phyloP scores from a whole-genome alignment of 2,113 vertebrate species.

The Nerophis lumbriciformis region DNA sequence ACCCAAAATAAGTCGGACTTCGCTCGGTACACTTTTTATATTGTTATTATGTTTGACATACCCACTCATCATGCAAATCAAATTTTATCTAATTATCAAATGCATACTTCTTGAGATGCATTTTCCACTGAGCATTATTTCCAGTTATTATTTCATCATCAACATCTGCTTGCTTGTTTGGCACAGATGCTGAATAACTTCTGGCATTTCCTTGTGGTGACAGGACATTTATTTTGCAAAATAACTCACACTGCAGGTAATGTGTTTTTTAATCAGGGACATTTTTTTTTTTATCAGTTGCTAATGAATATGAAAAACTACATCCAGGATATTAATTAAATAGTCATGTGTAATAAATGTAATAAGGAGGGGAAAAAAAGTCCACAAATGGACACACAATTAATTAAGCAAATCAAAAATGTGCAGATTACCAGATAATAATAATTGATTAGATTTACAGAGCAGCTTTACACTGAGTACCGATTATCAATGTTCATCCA shows the following conservation, averaged over 20 bases:
- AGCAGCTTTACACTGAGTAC: no score
- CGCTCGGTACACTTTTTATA: neutral
- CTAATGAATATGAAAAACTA: no score
- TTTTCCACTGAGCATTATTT: conserved; percentile 14
- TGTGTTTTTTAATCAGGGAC: conserved; percentile 1
- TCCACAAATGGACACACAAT: no score
- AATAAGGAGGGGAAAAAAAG: no score
- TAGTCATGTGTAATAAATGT: no score
- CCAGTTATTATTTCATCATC: conserved; percentile 17
- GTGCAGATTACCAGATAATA: no score
- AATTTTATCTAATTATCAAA: conserved; percentile 10
- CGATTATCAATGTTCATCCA: no score
- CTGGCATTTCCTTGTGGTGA: conserved; percentile 6
- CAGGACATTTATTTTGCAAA: conserved; percentile 2
- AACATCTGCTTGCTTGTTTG: conserved; percentile 28
- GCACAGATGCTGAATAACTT: conserved; percentile 21
- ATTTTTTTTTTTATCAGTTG: neutral
- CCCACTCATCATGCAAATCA: neutral
- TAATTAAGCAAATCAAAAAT: no score
- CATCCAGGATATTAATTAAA: no score
- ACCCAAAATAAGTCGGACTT: neutral
- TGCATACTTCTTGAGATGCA: conserved; percentile 15
- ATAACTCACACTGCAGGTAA: conserved; percentile 13
- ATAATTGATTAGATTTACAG: no score
- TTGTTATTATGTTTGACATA: neutral